Conservation (phyloP, 2,113 vertebrate species). For the Onychorhynchus coronatus region DNA sequence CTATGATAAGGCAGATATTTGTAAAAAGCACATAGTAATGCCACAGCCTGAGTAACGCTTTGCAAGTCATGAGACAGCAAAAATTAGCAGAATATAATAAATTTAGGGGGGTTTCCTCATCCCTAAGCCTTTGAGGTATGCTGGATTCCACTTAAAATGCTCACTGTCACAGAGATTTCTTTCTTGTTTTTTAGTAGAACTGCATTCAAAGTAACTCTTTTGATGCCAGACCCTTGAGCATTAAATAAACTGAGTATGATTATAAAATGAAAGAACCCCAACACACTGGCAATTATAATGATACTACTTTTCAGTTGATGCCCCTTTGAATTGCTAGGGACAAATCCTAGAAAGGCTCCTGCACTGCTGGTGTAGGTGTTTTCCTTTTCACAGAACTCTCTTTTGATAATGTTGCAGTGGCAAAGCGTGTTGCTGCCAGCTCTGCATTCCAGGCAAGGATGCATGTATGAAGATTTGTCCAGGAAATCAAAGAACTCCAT, state of each 20-base stretch:
- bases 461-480: not conserved
- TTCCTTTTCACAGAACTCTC: not conserved
- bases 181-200: not conserved
- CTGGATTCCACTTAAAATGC: not conserved
- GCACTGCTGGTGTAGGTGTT: not conserved
- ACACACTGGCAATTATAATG: not conserved
- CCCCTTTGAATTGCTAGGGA: not conserved
- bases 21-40: not conserved
- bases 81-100: not conserved
- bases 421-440: rapidly evolving
- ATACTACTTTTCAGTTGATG: not conserved
- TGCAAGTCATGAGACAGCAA: not conserved
- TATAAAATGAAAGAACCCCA: not conserved
- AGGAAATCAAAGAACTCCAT: not conserved
- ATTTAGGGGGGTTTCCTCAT: not conserved
- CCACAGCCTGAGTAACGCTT: not conserved
- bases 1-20: not conserved
- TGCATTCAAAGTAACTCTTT: not conserved
- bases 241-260: not conserved
- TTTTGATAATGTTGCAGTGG: not conserved
- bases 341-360: not conserved
- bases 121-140: not conserved
- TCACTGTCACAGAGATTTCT: not conserved
- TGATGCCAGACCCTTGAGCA: not conserved
- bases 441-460: not conserved